Conservation (phyloP, 2,113 vertebrate species). For the cat (Felis catus) region DNA sequence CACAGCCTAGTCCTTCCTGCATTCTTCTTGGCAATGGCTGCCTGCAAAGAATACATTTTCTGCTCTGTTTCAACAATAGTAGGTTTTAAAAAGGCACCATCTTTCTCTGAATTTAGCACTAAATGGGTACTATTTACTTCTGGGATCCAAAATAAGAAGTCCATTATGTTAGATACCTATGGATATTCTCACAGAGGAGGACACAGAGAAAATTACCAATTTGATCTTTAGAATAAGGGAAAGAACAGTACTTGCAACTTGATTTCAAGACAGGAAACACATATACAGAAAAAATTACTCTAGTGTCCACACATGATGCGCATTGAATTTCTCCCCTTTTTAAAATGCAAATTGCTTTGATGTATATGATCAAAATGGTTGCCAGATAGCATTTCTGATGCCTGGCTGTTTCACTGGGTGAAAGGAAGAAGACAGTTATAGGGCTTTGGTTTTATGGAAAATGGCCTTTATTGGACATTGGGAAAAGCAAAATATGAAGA, state of each 20-base stretch:
- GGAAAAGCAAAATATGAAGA: background rate
- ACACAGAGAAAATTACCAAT: background rate
- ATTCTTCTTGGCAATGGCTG: background rate
- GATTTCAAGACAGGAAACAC: background rate
- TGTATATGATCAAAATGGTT: background rate
- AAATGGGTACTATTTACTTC: background rate
- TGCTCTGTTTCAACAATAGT: background rate
- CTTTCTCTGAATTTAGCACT: too few relatives aligned
- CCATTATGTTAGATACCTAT: background rate
- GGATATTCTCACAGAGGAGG: background rate
- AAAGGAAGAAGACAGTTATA: background rate
- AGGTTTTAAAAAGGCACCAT: background rate
- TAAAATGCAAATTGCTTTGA: background rate
- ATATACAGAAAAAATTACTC: background rate
- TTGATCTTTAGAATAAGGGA: background rate
- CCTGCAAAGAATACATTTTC: background rate
- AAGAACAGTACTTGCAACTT: background rate
- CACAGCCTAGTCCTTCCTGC: background rate
- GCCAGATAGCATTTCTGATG: background rate
- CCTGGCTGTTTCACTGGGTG: background rate
- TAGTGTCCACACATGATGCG: background rate
- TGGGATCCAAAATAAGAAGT: background rate
- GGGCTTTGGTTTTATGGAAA: background rate
- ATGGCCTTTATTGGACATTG: background rate
- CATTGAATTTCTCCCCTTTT: background rate